Percentiles rank a stretch among this genome's conserved stretches.
phyloP scores from a whole-genome alignment of 53 echinoderm and acorn worm genomes.

The Actinopyga echinites region DNA sequence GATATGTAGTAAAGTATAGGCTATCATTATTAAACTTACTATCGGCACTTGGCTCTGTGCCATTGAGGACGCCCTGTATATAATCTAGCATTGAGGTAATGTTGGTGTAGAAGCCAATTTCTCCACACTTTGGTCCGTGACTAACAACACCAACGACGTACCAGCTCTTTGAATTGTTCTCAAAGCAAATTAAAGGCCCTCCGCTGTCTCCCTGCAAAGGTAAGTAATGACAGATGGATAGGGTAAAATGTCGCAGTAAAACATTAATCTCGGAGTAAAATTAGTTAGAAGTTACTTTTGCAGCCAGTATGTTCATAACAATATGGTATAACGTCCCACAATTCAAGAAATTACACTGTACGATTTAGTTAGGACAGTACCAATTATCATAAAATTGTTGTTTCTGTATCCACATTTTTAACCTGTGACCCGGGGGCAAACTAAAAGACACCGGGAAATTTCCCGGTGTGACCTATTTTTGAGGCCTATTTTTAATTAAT shows the following conservation, averaged over 20 bases:
- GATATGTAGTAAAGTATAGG: too few species aligned
- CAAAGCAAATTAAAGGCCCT: slow-evolving; percentile 67
- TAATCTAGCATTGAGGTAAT: slow-evolving; percentile 66
- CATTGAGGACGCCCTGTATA: slow-evolving; percentile 5
- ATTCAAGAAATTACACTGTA: too few species aligned
- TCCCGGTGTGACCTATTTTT: too few species aligned
- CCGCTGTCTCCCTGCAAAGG: slow-evolving; percentile 74
- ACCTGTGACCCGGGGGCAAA: too few species aligned
- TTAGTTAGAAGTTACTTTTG: background rate
- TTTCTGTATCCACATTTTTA: too few species aligned
- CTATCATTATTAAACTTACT: background rate
- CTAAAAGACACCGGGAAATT: too few species aligned
- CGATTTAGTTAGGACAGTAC: too few species aligned
- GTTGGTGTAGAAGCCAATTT: slow-evolving; percentile 80
- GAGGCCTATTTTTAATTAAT: too few species aligned
- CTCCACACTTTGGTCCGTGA: slow-evolving; percentile 74
- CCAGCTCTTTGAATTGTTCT: slow-evolving; percentile 48
- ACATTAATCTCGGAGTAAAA: background rate
- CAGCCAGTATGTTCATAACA: background rate
- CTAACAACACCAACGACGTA: slow-evolving; percentile 71
- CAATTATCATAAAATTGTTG: too few species aligned
- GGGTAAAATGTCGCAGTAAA: background rate
- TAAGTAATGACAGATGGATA: background rate
- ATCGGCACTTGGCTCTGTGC: slow-evolving; percentile 21
- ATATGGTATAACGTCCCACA: too few species aligned